Evolutionary conservation across 2,113 vertebrate genomes (phyloP).

Genomic region (Xerus inauris): DNA sequence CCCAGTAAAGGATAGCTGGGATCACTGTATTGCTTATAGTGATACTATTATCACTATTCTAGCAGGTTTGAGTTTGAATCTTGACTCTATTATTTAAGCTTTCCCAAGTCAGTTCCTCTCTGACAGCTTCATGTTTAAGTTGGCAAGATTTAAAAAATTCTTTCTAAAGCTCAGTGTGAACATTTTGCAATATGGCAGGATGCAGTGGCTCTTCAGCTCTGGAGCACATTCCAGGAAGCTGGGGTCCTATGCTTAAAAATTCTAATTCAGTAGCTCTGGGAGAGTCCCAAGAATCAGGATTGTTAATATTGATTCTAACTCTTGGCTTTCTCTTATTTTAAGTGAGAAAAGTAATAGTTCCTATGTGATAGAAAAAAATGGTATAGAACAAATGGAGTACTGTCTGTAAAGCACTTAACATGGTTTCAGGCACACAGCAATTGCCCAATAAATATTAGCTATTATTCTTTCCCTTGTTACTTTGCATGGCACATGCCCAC

Average conservation of each 20-base stretch:
- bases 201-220: background rate
- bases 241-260: background rate
- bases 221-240: background rate
- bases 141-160: background rate
- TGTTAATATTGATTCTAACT: background rate
- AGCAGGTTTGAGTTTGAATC: background rate
- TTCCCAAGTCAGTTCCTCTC: background rate
- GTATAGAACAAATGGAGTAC: background rate
- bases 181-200: too few relatives aligned
- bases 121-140: background rate
- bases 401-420: background rate
- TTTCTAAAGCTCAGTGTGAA: background rate
- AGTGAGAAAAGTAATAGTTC: background rate
- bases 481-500: background rate
- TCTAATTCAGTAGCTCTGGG: background rate
- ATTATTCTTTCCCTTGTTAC: background rate
- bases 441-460: background rate
- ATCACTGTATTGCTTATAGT: background rate
- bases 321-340: background rate
- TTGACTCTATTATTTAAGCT: background rate
- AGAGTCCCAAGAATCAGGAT: background rate
- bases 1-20: background rate
- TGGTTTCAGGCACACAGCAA: background rate
- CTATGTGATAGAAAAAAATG: background rate
- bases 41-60: background rate